Percentiles rank a stretch among this genome's conserved stretches.
Conservation (phyloP, 2,797 vertebrate genomes). For the Acipenser transmontanus region DNA sequence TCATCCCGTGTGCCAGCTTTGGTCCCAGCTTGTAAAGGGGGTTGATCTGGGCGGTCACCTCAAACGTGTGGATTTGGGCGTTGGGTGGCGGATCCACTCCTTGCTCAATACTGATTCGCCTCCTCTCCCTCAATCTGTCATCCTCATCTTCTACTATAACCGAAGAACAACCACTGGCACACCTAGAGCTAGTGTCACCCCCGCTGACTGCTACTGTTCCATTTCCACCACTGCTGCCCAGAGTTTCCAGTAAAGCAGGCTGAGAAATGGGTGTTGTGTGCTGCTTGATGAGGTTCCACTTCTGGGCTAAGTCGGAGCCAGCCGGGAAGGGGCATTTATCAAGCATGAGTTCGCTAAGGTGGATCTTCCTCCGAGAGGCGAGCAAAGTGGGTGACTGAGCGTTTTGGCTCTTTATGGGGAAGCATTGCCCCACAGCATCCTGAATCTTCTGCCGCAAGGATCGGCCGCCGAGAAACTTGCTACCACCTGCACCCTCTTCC, state of each 20-base stretch:
- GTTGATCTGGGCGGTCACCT: slow-evolving; percentile 70
- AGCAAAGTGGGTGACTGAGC: slow-evolving; percentile 11
- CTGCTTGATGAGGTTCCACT: slow-evolving; percentile 79
- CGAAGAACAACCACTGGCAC: too few relatives aligned
- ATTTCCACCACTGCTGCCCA: slow-evolving; percentile 5
- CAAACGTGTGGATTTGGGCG: slow-evolving; percentile 74
- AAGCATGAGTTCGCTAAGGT: slow-evolving; percentile 75
- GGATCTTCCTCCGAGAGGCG: slow-evolving; percentile 67
- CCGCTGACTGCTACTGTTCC: slow-evolving; percentile 17
- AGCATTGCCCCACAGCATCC: slow-evolving; percentile 76
- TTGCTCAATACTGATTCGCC: slow-evolving; percentile 74
- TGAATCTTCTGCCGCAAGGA: slow-evolving; percentile 74
- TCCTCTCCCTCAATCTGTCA: slow-evolving; percentile 62
- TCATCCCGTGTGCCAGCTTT: slow-evolving; percentile 72
- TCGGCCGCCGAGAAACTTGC: slow-evolving; percentile 35
- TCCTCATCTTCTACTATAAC: slow-evolving; percentile 67
- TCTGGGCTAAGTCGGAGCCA: slow-evolving; percentile 71
- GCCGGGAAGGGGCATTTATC: slow-evolving; percentile 74
- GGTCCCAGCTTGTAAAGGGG: slow-evolving; percentile 71
- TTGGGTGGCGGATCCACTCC: slow-evolving; percentile 73
- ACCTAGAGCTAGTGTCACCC: too few relatives aligned
- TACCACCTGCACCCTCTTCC: slow-evolving; percentile 5
- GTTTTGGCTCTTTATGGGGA: slow-evolving; percentile 64
- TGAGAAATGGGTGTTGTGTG: slow-evolving; percentile 73
- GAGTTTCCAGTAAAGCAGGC: slow-evolving; percentile 48